Base-by-base conservation (phyloP, 2,113 vertebrate genomes). In the Xenotilapia leptura region DNA sequence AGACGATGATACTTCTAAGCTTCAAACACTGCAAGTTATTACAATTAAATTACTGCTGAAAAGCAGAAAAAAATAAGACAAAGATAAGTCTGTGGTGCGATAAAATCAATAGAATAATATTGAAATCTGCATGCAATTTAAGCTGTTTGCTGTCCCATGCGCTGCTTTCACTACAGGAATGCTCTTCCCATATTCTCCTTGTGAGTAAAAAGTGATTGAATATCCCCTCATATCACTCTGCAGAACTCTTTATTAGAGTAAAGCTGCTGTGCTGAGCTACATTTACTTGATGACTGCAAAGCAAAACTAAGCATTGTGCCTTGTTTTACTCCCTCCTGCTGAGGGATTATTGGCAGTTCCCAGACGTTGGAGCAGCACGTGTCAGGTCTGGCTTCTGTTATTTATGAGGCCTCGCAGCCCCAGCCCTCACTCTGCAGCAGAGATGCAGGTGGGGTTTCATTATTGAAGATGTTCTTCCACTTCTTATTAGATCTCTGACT, bases 401-500 rank as follows among this genome's bases (percentile, higher is more conserved):
- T 96, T 95, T 95, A 94, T 95, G 93, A 94, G 89, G 91, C 83
- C 88, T 94, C 88, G 82, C 80, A 55, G 92, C 85, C 91, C 83
- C 86, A 79, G 85, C 83, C 92, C 88, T 89, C 88, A 38, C 88
- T 90, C 92, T 90, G 92, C 92, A 90, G 92, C 91, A 92, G 68
- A 81, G 92, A 93, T 92, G 93, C 92, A 93, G 94, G 85, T 93
- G 92, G 90, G 91, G 89, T 95, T 95, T 95, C 94, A 95, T 95
- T 95, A 95, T 93, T 93, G 93, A 95, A 93, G 92, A 92, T 93
- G 94, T 90, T 93, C 93, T 92, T 94, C 92, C 94, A 93, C 88
- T 92, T 92, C 89, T 94, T 94, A 96, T 96, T 95, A 96, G 93
- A 95, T 95, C 94, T 95, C 83, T 42, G 88, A 83, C 90, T 95